Evolutionary conservation across 2,797 vertebrate genomes (phyloP).

Genomic region (Channallabes apus): DNA sequence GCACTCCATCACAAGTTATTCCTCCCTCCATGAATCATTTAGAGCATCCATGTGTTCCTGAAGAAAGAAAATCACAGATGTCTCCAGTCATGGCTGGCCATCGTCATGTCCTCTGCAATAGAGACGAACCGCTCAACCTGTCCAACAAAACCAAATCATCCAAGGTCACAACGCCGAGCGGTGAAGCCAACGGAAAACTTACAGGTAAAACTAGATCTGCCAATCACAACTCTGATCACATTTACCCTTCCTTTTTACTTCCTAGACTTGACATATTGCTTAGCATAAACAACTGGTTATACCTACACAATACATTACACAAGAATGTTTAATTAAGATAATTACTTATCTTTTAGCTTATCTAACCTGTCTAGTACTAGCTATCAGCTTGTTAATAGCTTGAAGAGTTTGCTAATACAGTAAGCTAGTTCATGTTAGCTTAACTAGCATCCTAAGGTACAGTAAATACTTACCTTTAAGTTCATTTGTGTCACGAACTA

Average conservation of each 20-base stretch:
- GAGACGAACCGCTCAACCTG: slow-evolving; percentile 73
- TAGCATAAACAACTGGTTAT: background rate
- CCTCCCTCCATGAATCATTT: background rate
- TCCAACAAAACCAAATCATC: slow-evolving; percentile 61
- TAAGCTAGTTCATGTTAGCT: background rate
- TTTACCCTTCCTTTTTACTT: background rate
- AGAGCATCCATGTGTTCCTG: slow-evolving; percentile 13
- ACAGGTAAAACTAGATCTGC: slow-evolving; percentile 70
- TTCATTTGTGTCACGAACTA: no score
- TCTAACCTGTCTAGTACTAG: background rate
- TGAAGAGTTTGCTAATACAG: background rate
- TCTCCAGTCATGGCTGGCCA: slow-evolving; percentile 31
- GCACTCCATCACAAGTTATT: background rate
- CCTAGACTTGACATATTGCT: background rate
- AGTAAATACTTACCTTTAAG: background rate
- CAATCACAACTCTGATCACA: background rate
- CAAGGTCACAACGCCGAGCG: slow-evolving; percentile 23
- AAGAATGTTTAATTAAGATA: background rate
- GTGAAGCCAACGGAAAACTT: slow-evolving; percentile 79
- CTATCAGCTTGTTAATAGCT: background rate
- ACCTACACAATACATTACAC: background rate
- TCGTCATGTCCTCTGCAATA: slow-evolving; percentile 11
- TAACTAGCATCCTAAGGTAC: background rate
- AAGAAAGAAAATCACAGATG: slow-evolving; percentile 6
- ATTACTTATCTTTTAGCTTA: background rate